Conservation (phyloP, 2,888 invertebrate species). For the Digitonthophagus gazella region DNA sequence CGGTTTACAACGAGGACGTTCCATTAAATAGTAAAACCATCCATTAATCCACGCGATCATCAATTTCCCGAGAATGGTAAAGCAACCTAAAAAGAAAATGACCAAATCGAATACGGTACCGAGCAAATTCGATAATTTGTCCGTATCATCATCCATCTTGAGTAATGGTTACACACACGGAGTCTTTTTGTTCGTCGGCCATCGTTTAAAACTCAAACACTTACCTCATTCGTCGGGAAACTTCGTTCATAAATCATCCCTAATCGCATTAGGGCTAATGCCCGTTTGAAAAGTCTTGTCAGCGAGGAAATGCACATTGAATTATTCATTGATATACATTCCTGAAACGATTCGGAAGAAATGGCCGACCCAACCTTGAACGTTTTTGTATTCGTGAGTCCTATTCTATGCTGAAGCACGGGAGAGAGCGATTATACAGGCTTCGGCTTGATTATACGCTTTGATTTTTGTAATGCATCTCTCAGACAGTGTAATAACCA, state of each 20-base stretch:
- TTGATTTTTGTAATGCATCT: constrained; percentile 51
- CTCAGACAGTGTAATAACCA: constrained; percentile 49
- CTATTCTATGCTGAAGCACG: background rate
- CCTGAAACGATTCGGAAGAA: background rate
- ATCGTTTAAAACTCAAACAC: background rate
- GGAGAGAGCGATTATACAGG: constrained; percentile 39
- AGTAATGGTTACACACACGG: background rate
- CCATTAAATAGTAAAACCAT: background rate
- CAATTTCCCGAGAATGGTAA: background rate
- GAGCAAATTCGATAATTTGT: background rate
- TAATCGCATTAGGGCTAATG: background rate
- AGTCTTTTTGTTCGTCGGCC: background rate
- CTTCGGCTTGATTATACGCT: constrained; percentile 46
- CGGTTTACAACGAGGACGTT: background rate
- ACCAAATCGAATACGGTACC: background rate
- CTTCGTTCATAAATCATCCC: background rate
- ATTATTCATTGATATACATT: background rate
- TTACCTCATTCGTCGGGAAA: background rate
- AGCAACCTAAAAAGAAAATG: background rate
- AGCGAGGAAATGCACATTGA: background rate
- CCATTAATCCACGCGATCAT: background rate
- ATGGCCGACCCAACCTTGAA: background rate
- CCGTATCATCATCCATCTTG: background rate
- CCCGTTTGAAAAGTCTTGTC: background rate
- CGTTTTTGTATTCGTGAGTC: background rate